Evolutionary conservation across 2,888 invertebrate genomes (phyloP).

Genomic region (Nomada hirtipes): DNA sequence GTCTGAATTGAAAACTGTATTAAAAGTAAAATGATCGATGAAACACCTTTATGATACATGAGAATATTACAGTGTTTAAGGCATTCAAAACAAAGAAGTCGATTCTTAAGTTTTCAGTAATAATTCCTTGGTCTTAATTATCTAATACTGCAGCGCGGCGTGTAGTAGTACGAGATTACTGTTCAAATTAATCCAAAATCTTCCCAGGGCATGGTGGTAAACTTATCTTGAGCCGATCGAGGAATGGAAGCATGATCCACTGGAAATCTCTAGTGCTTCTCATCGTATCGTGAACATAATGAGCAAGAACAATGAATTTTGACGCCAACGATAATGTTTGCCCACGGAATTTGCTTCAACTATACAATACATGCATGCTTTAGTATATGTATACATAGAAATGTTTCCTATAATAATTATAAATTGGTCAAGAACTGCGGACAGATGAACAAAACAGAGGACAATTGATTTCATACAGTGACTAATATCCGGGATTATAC

Average conservation of each 20-base stretch:
- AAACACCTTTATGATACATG: no score
- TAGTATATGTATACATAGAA: no score
- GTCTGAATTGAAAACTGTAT: no score
- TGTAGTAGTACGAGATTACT: conserved; percentile 3
- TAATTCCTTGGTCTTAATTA: background rate
- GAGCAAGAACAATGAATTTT: conserved; percentile 62
- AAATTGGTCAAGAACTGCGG: no score
- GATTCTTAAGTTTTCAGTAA: no score
- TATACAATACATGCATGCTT: background rate
- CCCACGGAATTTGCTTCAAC: conserved; percentile 60
- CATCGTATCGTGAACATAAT: conserved; percentile 10
- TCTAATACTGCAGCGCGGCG: background rate
- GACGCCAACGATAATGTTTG: conserved; percentile 57
- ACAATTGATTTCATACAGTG: no score
- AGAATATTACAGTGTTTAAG: no score
- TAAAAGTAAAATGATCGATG: no score
- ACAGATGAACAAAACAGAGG: no score
- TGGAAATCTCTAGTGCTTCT: conserved; percentile 41
- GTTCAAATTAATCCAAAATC: conserved; percentile 32
- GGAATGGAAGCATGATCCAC: background rate
- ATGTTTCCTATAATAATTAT: no score
- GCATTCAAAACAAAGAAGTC: no score
- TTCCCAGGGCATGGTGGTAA: background rate
- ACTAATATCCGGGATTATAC: no score
- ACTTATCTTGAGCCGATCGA: conserved; percentile 47